Base-by-base conservation (phyloP, 2,888 invertebrate species). In the Caenorhabditis zanzibari region DNA sequence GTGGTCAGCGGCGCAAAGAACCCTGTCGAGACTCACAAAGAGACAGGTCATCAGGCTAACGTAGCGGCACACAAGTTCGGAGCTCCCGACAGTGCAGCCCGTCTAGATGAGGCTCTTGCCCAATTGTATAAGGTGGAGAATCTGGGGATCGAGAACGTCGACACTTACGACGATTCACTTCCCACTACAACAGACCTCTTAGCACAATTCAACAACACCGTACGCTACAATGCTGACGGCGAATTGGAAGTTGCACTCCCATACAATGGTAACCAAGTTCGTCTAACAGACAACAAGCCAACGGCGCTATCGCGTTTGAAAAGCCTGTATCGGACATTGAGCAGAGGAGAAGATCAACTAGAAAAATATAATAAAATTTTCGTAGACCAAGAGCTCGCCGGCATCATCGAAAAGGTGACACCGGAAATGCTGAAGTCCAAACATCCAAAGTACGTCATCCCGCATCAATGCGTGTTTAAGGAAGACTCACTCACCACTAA, bases 391-490 rank as follows among this genome's bases (percentile, higher is more conserved):
- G 44, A 61, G 1, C 4, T 32, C 12, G 41, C 64, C 0, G 81
- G 79, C 2, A 73, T 76, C 35, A 47, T 81, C 32, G 82, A 81
- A 28, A 35, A 7, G 12, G 82, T 76, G 7, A 19, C 38, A 1
- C 6, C 9, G 0, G 35, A 52, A 3, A 19, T 24, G 6, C 19
- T 49, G 0, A 10, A 5, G n/a, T 5, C 22, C n/a, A 14, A 47
- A 1, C 0, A 5, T 10, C 56, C 44, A 2, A 28, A 19, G 1
- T 74, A 64, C 41, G 84, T 74, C 58, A 81, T 84, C 16, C 87
- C 87, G 0, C 82, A 85, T 52, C 82, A 82, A 14, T 52, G 35
- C 7, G 87, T 88, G 2, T 24, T 69, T 9, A 86, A 84, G 24
- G 73, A 73, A 9, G 44, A 54, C 3, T 81, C 81, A 12, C 59